Conservation (phyloP, 1,140 invertebrate genomes). For the Belonocnema kinseyi region DNA sequence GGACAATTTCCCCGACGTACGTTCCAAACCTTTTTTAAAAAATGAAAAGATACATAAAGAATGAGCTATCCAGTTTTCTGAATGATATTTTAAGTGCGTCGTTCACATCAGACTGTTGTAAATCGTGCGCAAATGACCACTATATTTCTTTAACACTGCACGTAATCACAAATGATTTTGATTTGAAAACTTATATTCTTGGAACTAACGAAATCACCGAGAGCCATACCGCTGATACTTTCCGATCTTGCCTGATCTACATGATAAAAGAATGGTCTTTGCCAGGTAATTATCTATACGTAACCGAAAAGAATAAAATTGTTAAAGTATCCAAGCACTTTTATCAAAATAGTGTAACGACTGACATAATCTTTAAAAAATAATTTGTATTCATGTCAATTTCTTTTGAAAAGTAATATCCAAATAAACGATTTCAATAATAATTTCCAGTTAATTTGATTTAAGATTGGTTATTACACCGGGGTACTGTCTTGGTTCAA, state of each 20-base stretch:
- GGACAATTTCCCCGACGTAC: not conserved
- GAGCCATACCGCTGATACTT: constrained; percentile 15
- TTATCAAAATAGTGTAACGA: too few species aligned
- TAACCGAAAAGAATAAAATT: too few species aligned
- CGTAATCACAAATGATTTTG: constrained; percentile 9
- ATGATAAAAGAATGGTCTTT: constrained; percentile 2
- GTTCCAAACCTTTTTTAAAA: not conserved
- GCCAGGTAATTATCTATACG: not conserved
- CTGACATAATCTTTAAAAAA: too few species aligned
- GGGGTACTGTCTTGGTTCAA: too few species aligned
- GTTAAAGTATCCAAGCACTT: too few species aligned
- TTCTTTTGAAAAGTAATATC: constrained; percentile 11
- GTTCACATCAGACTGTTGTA: constrained; percentile 24
- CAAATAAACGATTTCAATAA: not conserved
- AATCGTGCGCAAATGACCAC: not conserved
- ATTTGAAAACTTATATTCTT: constrained; percentile 1
- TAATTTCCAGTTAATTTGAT: not conserved
- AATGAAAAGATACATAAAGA: not conserved
- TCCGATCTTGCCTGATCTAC: not conserved
- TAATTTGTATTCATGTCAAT: not conserved
- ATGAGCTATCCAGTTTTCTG: not conserved
- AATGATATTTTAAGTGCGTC: not conserved
- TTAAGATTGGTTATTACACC: too few species aligned
- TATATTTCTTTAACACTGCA: constrained; percentile 32
- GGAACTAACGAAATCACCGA: not conserved